Percentiles rank a stretch among this genome's conserved stretches.
phyloP scores from a whole-genome alignment of 2,888 invertebrate species.

The Polydesmus complanatus region DNA sequence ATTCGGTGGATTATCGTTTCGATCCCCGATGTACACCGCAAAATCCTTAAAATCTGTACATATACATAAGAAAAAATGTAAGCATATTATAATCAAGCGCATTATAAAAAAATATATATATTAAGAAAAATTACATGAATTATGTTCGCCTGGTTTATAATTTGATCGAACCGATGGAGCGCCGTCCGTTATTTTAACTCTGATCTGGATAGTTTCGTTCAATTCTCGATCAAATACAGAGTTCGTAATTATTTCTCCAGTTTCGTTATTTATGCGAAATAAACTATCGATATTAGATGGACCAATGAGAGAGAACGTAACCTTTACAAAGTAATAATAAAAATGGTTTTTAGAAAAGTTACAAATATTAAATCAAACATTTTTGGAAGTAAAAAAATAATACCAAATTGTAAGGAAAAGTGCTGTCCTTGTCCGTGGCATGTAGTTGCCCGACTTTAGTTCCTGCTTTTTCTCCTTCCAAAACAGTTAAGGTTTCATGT shows the following conservation, averaged over 20 bases:
- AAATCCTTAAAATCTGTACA: constrained; percentile 68
- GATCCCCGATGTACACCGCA: constrained; percentile 81
- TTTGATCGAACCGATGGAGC: constrained; percentile 61
- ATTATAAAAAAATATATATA: not conserved
- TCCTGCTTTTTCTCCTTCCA: constrained; percentile 69
- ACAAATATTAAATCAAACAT: not conserved
- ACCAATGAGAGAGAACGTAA: constrained; percentile 58
- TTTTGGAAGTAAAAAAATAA: constrained; percentile 11
- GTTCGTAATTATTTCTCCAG: constrained; percentile 74
- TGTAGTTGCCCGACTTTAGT: constrained; percentile 75
- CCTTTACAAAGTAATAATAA: constrained; percentile 29
- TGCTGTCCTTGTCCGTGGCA: constrained; percentile 76
- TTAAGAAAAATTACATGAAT: constrained; percentile 39
- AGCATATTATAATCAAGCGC: not conserved
- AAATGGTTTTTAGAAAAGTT: not conserved
- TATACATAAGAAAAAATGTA: constrained; percentile 6
- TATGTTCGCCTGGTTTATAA: constrained; percentile 46
- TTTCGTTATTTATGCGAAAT: constrained; percentile 70
- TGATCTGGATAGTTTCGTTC: constrained; percentile 70
- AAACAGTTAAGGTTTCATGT: constrained; percentile 60
- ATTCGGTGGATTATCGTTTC: constrained; percentile 85
- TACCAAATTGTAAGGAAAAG: constrained; percentile 61
- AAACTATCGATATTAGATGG: constrained; percentile 38
- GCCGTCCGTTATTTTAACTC: constrained; percentile 79
- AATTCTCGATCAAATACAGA: constrained; percentile 74